phyloP scores from a whole-genome alignment of 2,888 invertebrate species.

The Drosophila parthenogenetica region DNA sequence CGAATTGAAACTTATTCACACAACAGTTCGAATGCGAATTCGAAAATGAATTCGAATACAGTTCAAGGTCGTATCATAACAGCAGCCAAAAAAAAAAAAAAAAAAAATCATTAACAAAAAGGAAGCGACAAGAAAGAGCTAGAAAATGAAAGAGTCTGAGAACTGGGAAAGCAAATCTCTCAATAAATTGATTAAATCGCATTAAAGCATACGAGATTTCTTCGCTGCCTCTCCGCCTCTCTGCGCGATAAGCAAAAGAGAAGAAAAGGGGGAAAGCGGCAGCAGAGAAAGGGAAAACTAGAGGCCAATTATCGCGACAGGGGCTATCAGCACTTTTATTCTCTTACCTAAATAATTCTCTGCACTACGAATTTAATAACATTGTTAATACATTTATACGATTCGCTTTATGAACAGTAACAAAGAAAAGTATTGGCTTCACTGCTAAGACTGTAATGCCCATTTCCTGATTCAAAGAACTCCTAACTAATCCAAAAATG shows the following conservation, averaged over 20 bases:
- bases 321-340: constrained; percentile 6
- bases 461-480: too few relatives aligned
- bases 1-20: constrained; percentile 18
- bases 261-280: too few relatives aligned
- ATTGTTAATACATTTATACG: background rate
- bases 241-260: too few relatives aligned
- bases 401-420: too few relatives aligned
- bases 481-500: too few relatives aligned
- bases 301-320: background rate
- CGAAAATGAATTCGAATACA: constrained; percentile 24
- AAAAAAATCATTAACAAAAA: background rate
- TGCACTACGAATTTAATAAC: background rate
- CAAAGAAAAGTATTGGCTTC: too few relatives aligned
- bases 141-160: too few relatives aligned
- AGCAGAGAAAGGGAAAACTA: background rate
- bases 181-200: background rate
- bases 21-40: constrained; percentile 8
- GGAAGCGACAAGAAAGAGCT: background rate
- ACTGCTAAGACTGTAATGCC: too few relatives aligned
- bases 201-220: background rate
- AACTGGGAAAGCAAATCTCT: background rate
- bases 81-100: background rate
- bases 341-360: constrained; percentile 1
- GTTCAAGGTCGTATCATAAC: constrained; percentile 58
- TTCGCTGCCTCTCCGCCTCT: background rate